Evolutionary conservation across 2,888 invertebrate species (phyloP), one percentile per base, ranked within the genome.

Genomic region (Eilema depressum): DNA sequence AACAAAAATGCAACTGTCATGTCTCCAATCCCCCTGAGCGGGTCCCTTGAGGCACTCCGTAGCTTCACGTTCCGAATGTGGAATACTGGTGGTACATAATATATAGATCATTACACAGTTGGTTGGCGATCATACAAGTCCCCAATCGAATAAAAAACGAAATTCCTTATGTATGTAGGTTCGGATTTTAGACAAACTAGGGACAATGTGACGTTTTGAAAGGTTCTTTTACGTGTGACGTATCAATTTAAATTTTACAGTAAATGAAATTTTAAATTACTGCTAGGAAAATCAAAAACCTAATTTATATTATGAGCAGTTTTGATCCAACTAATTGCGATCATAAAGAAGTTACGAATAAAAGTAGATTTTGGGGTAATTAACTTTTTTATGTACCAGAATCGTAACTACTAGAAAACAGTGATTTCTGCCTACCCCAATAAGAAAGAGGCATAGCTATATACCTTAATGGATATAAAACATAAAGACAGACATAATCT

Each of bases 1-100:
- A 71, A 68, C 63, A 64, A 63, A 60, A 64, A 60, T 57, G 63
- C 47, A 60, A 56, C 64, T 60, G 61, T 66, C 68, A 68, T 47
- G 25, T 60, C 10, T 53, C 25, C 23, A 56, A 33, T 63, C 63
- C 68, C 56, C 53, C 20, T 5, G 56, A 62, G 63, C 63, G 20
- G 12, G 8, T 63, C 68, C 33, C 68, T 23, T n/a, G 56, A 68
- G 56, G 30, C 0, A 60, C 26, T 10, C n/a, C n/a, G 14, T 61
- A 67, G 25, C 14, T 23, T 41, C n/a, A 20, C 25, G 60, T 60
- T 60, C 28, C 41, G 25, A 60, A 56, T 12, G 56, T 53, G 53
- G n/a, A 53, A 53, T 7, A 47, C 47, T 62, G 33, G 53, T 30
- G 17, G 41, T n/a, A 68, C 62, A 56, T 33, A 33, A 68, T 41